Base-by-base conservation (phyloP, 2,797 vertebrate species). In the Buceros bicornis region DNA sequence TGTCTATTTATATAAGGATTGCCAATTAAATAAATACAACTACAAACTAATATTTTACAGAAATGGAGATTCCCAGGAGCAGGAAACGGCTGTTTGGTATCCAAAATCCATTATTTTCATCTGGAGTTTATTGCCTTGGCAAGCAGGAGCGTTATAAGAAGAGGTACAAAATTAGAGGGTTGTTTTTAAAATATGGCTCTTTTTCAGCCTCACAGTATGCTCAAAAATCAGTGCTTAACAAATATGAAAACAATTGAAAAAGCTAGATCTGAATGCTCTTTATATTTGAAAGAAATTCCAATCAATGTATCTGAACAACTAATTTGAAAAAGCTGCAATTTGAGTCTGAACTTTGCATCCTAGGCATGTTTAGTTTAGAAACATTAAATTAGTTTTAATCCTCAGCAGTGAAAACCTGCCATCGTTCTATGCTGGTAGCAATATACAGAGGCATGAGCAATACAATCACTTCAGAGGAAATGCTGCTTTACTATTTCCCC, bases 401-500 rank as follows among this genome's bases (percentile, higher is more conserved):
- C 42, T 88, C 48, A 81, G 25, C 33, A 93, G 31, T 81, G 65
- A 87, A 92, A 91, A 96, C 20, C 73, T 95, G 65, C 54, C 69
- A 88, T 51, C 47, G 57, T 35, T 87, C 66, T 88, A 18, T 40
- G 13, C 42, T 65, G 16, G 53, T 85, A 92, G 71, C 2, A 10
- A 57, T 72, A 71, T 54, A 95, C 65, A 87, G 83, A 92, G 28
- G 69, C 57, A 61, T 19, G 29, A 94, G 71, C 83, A 83, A 73
- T 37, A 86, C 65, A 92, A 73, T 76, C 89, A 89, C 74, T 89
- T 82, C 69, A 95, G 82, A 93, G 76, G 47, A 56, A 95, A 71
- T 60, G 50, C 64, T 87, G 61, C 47, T 91, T 77, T 80, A 94
- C 87, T 95, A 11, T 87, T 97, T 97, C 72, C 71, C 92, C 85